A percentile compares a stretch with the other conserved stretches of the same genome.
Evolutionary conservation across 2,113 vertebrate genomes (phyloP).

Genomic region (Corapipo altera): DNA sequence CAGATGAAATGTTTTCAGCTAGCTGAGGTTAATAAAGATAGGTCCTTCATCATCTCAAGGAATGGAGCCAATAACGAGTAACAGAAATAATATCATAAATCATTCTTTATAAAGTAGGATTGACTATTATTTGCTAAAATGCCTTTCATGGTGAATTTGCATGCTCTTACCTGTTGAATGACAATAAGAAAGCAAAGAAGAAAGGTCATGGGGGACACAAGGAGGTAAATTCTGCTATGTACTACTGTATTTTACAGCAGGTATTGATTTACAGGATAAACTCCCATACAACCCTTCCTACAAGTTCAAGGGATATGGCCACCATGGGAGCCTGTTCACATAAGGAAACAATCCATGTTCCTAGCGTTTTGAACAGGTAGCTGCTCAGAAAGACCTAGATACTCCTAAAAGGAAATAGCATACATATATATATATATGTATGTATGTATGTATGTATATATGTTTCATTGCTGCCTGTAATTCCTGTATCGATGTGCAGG

Average conservation of each 20-base stretch:
- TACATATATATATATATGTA: too few relatives aligned
- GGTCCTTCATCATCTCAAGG: slow-evolving; percentile 30
- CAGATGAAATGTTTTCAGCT: slow-evolving; percentile 13
- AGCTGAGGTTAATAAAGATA: slow-evolving; percentile 42
- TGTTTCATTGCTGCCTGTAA: too few relatives aligned
- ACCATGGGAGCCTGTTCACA: not conserved
- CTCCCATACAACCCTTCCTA: not conserved
- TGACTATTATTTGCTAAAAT: slow-evolving; percentile 10
- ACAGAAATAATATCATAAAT: slow-evolving; percentile 52
- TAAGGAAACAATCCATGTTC: not conserved
- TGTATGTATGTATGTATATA: rapidly evolving
- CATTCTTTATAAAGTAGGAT: not conserved
- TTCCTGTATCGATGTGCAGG: not conserved
- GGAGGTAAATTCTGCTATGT: not conserved
- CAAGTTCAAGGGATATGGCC: not conserved
- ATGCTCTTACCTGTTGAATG: not conserved
- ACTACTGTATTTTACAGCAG: not conserved
- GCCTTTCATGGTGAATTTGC: slow-evolving; percentile 16
- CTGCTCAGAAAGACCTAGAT: not conserved
- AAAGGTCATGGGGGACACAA: not conserved
- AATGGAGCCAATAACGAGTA: slow-evolving; percentile 12
- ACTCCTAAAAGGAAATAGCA: not conserved
- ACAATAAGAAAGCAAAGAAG: not conserved
- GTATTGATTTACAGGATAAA: not conserved
- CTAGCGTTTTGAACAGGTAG: not conserved